These are phyloP conservation scores for Tenebrosternarchus preto DNA, from an alignment of 2,113 vertebrate species.

Conservation along the genomic window DNA sequence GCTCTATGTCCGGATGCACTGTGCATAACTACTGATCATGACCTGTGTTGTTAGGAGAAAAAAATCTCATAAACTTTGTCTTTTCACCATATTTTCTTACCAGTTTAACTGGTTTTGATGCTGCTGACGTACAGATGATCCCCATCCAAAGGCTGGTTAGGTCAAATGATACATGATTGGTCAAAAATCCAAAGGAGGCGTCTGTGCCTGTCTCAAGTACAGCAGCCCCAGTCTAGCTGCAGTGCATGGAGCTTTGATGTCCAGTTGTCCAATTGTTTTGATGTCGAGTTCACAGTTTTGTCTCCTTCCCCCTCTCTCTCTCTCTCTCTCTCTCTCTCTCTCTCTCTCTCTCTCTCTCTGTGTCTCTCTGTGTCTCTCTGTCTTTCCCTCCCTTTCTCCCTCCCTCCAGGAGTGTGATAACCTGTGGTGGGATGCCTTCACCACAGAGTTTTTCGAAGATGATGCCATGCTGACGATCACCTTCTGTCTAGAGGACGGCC, in stretches of 20 bases:
- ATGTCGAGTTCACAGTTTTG: background rate
- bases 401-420: constrained; percentile 93
- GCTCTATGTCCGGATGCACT: too few relatives aligned
- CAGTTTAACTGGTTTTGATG: too few relatives aligned
- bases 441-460: constrained; percentile 98
- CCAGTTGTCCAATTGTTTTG: background rate
- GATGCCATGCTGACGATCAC: constrained; percentile 99
- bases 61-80: too few relatives aligned
- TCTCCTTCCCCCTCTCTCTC: too few relatives aligned
- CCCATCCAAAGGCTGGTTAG: too few relatives aligned
- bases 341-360: background rate
- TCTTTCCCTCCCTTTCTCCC: background rate
- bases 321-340: background rate
- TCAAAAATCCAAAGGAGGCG: too few relatives aligned
- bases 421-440: constrained; percentile 99
- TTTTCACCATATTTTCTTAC: too few relatives aligned
- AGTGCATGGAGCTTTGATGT: background rate
- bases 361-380: background rate
- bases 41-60: too few relatives aligned
- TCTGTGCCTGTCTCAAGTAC: background rate
- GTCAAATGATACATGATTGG: too few relatives aligned
- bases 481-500: constrained; percentile 98
- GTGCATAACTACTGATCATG: too few relatives aligned
- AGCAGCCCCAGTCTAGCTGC: background rate
- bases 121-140: too few relatives aligned